Base-by-base conservation (phyloP, 2,797 vertebrate genomes). In the Podarcis lilfordi region DNA sequence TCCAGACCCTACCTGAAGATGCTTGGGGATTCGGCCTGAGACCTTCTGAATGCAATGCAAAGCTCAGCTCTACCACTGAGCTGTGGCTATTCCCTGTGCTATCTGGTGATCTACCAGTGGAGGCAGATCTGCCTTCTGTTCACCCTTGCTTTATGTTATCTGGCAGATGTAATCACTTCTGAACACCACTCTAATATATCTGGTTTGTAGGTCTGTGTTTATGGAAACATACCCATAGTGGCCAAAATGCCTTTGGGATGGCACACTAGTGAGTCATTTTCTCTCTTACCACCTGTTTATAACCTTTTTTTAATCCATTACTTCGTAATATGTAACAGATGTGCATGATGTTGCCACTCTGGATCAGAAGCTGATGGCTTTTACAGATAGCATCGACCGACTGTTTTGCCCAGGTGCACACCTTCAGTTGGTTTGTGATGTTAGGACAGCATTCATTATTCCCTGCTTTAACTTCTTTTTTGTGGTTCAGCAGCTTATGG, bases 241-340 rank as follows among this genome's bases (percentile, higher is more conserved):
- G 29, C 29, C 69, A 87, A 87, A 81, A 81, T 66, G 50, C 25
- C 50, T 74, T 75, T 87, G 35, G 59, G 59, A 37, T 75, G 79
- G 55, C 35, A 64, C 55, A 72, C 27, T 80, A 29, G 27, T 25
- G 35, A 40, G 43, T n/a, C n/a, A 78, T 59, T 79, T 84, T 50
- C 27, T 72, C n/a, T 32, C 2, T 32, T 37, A 27, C 27, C 45
- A 37, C 43, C 23, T 88, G 11, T 82, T 88, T 79, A 84, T 37
- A 40, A 40, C 6, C 15, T 17, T 6, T 68, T 55, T 7, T 40
- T 9, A 84, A n/a, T 71, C 37, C 11, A 79, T 59, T 55, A 21
- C n/a, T 29, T 23, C 19, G 6, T 37, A 79, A 43, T 74, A 80
- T 29, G 3, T 23, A 75, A 68, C 61, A 89, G 13, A 59, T 55